phyloP scores from a whole-genome alignment of 2,113 vertebrate genomes.

The Tapirus terrestris region DNA sequence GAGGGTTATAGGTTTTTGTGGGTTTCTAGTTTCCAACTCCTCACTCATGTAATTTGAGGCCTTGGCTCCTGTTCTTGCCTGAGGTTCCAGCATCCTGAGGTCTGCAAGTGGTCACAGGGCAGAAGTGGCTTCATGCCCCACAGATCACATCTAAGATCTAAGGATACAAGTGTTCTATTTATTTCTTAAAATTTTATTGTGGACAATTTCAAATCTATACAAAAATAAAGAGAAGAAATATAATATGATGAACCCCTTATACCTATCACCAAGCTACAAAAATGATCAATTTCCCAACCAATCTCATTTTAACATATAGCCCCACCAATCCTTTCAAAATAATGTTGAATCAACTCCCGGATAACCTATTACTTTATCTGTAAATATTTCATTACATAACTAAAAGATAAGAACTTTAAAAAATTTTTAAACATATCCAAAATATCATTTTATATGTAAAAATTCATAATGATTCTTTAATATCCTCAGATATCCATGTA shows the following conservation, averaged over 20 bases:
- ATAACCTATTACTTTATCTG: not conserved
- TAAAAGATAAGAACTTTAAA: not conserved
- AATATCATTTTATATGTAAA: not conserved
- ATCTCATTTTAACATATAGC: not conserved
- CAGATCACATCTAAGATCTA: not conserved
- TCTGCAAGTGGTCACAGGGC: not conserved
- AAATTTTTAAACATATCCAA: not conserved
- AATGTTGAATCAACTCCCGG: not conserved
- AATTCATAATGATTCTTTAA: not conserved
- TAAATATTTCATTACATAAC: not conserved
- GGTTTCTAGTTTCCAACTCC: not conserved
- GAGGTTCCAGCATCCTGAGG: not conserved
- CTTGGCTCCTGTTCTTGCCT: not conserved
- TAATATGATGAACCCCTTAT: not conserved
- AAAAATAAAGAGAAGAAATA: not conserved
- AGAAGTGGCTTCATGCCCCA: not conserved
- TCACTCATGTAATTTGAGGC: not conserved
- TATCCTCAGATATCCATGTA: not conserved
- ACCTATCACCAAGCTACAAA: not conserved
- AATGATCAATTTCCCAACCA: not conserved
- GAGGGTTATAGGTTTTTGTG: not conserved
- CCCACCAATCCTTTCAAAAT: not conserved
- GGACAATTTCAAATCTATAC: not conserved
- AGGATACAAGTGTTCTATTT: not conserved
- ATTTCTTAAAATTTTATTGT: not conserved